Conservation (phyloP, 2,888 invertebrate genomes). For the Himalopsyche tibetana region DNA sequence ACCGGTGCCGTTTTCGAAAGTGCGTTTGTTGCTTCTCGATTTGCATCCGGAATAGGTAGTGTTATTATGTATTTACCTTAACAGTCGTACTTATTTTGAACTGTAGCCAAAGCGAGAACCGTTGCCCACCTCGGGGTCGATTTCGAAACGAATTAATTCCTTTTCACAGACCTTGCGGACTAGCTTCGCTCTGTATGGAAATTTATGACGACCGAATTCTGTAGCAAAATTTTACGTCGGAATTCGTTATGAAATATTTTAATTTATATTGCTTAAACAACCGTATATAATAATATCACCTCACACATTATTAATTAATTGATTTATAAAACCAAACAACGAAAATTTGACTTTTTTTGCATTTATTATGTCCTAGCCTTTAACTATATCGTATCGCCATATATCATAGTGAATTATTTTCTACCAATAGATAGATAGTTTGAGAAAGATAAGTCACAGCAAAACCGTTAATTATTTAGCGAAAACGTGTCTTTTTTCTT, state of each 20-base stretch:
- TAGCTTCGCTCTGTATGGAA: background rate
- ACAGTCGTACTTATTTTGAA: background rate
- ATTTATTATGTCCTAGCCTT: too few species aligned
- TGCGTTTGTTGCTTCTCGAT: background rate
- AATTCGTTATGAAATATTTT: conserved; percentile 24
- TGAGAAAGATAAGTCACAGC: too few species aligned
- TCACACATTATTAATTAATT: too few species aligned
- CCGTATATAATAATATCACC: too few species aligned
- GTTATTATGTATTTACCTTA: background rate
- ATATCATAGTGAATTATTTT: too few species aligned
- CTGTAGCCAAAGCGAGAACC: background rate
- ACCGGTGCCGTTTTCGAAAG: conserved; percentile 26
- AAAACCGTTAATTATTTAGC: too few species aligned
- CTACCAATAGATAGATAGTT: too few species aligned
- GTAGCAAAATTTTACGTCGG: background rate
- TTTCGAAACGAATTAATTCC: conserved; percentile 40
- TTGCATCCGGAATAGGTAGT: conserved; percentile 24
- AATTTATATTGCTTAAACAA: conserved; percentile 10
- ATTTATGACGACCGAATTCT: background rate
- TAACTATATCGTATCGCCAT: too few species aligned
- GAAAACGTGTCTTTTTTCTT: too few species aligned
- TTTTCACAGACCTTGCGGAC: conserved; percentile 23
- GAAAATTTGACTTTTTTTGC: background rate
- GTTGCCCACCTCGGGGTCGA: conserved; percentile 31
- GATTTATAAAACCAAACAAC: background rate